phyloP scores from a whole-genome alignment of 2,113 vertebrate genomes.

The Perca flavescens region DNA sequence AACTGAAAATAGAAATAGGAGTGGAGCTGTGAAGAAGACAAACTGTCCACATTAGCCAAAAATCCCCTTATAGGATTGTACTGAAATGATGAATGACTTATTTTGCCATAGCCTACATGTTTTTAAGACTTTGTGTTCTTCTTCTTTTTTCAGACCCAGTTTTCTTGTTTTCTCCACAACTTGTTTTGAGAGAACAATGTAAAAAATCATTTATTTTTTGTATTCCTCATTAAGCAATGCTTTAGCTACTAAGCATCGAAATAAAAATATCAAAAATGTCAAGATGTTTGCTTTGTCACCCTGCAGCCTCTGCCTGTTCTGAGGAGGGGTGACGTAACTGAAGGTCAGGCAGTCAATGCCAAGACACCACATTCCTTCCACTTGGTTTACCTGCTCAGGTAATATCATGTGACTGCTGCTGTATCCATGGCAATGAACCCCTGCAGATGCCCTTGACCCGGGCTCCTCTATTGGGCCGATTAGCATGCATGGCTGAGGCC shows the following conservation, averaged over 20 bases:
- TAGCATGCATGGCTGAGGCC: slow-evolving; percentile 70
- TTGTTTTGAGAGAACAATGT: neutral
- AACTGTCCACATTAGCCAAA: slow-evolving; percentile 48
- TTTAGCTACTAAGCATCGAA: neutral
- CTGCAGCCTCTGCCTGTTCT: slow-evolving; percentile 22
- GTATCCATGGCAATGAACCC: slow-evolving; percentile 72
- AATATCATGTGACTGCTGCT: slow-evolving; percentile 62
- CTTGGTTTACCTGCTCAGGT: slow-evolving; percentile 79
- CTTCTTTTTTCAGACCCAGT: neutral
- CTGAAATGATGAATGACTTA: slow-evolving; percentile 41
- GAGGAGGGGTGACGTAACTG: slow-evolving; percentile 13
- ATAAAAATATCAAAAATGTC: neutral
- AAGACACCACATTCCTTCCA: slow-evolving; percentile 55
- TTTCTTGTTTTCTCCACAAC: neutral
- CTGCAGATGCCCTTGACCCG: slow-evolving; percentile 64
- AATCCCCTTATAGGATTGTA: slow-evolving; percentile 39
- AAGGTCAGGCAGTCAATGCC: slow-evolving; percentile 52
- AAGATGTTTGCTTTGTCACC: slow-evolving; percentile 5
- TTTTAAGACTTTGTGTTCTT: slow-evolving; percentile 22
- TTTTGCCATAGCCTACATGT: slow-evolving; percentile 9
- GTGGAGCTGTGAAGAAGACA: slow-evolving; percentile 51
- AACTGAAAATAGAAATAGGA: slow-evolving; percentile 56
- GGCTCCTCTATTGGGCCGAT: slow-evolving; percentile 58
- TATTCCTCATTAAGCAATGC: neutral
- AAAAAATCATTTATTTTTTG: neutral